Evolutionary conservation across 1,140 invertebrate genomes (phyloP), one percentile per base, ranked within the genome.

Genomic region (Diploscapter pachys): DNA sequence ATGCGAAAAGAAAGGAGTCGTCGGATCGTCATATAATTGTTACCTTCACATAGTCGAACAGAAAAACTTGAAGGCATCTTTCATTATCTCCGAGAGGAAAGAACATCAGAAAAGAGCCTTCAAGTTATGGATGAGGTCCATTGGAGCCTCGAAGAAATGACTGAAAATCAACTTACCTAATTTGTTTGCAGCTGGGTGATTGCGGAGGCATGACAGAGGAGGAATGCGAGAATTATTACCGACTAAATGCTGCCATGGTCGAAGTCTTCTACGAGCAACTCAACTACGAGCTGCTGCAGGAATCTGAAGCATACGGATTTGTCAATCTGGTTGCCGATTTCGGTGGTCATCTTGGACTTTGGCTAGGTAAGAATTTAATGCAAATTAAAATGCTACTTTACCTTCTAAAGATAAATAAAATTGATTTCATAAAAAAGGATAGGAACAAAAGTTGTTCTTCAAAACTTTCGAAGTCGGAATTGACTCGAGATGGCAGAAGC

Each of bases 261-360:
- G 75, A 76, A 71, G 75, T 76, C 62, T 78, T 71, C 69, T 78
- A 78, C 63, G 77, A 78, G 61, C 73, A 76, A 64, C 67, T 78
- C 52, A 78, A 78, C 69, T 78, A 78, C 59, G 73, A 78, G 63
- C 62, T 76, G 53, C 63, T 78, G 48, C 69, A 78, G 61, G 77
- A 78, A 65, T 72, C 66, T 4, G 73, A 76, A 50, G 77, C 77
- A 3, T 78, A 78, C 69, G 76, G 69, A 49, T 61, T 78, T 48
- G 77, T 78, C 51, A 78, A 77, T 52, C 52, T 78, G 31, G 68
- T 77, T 53, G 70, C 77, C 63, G 77, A 78, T 64, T 76, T 78
- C 59, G 77, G 77, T 53, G 77, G 77, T 52, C 77, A 78, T 69
- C 64, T 78, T n/a, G 77, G 77, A n/a, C 63, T 78, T 5, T 78